A percentile compares a stretch with the other conserved stretches of the same genome.
Conservation (phyloP, 2,797 vertebrate species). For the Corythornis leucogaster region DNA sequence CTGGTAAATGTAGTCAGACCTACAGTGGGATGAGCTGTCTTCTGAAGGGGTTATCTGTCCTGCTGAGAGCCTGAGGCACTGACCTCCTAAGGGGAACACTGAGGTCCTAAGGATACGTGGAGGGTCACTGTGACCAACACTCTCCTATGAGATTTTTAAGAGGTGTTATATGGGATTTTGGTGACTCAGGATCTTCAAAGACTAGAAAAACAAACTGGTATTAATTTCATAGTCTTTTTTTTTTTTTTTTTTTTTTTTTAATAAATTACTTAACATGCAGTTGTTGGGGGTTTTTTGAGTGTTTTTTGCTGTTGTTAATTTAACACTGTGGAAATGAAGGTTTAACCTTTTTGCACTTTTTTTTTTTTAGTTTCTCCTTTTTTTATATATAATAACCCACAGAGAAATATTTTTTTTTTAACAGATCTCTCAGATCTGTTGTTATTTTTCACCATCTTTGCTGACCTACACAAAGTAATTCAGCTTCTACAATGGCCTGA, state of each 20-base stretch:
- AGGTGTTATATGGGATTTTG: background rate
- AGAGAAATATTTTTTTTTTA: conserved; percentile 9
- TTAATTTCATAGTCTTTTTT: conserved; percentile 24
- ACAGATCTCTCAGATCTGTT: background rate
- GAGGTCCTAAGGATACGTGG: fast-evolving
- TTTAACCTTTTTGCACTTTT: background rate
- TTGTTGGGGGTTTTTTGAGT: background rate
- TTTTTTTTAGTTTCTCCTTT: background rate
- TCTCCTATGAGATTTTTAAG: background rate
- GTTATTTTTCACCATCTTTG: background rate
- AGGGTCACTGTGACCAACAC: background rate
- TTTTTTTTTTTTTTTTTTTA: background rate
- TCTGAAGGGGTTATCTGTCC: background rate
- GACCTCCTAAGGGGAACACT: fast-evolving
- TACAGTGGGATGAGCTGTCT: background rate
- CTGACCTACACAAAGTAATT: background rate
- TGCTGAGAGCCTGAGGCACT: background rate
- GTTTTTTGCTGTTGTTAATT: conserved; percentile 36
- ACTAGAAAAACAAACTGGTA: background rate
- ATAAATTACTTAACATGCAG: conserved; percentile 12
- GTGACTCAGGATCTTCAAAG: background rate
- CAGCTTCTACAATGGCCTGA: background rate
- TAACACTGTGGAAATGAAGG: background rate
- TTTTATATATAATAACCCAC: background rate
- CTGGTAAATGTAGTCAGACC: background rate